Evolutionary conservation across 2,113 vertebrate genomes (phyloP).

Genomic region (Myiozetetes cayanensis): DNA sequence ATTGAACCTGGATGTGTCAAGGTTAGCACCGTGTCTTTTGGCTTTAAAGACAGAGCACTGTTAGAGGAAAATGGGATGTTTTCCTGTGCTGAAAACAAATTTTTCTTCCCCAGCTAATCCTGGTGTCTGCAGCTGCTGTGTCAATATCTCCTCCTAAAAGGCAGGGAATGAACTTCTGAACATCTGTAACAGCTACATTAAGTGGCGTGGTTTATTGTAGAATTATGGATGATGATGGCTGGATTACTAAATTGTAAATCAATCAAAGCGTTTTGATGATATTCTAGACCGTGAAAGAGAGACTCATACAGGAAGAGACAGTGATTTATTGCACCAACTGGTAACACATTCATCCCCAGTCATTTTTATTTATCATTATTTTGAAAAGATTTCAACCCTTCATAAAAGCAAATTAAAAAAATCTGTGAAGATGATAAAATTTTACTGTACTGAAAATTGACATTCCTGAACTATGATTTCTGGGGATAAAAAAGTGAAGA

Average conservation of each 20-base stretch:
- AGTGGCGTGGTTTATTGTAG: conserved; percentile 41
- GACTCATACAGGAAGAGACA: neutral
- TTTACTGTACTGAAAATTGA: neutral
- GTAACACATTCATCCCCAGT: conserved; percentile 3
- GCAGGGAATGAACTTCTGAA: conserved; percentile 32
- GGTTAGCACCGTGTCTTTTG: neutral
- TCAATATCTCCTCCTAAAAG: conserved; percentile 10
- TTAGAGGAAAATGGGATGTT: neutral
- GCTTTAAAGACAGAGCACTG: neutral
- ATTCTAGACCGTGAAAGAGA: conserved; percentile 21
- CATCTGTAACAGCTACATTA: conserved; percentile 51
- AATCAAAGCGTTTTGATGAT: conserved; percentile 25
- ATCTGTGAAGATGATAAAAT: neutral
- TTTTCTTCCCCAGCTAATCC: neutral
- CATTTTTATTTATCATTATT: conserved; percentile 48
- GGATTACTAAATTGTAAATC: conserved; percentile 55
- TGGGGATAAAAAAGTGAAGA: neutral
- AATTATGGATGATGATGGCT: conserved; percentile 51
- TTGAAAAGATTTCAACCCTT: conserved; percentile 38
- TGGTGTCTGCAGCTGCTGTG: conserved; percentile 41
- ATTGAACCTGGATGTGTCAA: neutral
- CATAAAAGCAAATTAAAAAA: neutral
- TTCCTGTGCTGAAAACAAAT: neutral
- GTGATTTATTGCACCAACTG: conserved; percentile 59
- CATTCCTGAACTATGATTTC: neutral